These are phyloP conservation scores for Polypedilum vanderplanki DNA, from an alignment of 1,140 invertebrate species.

Conservation along the genomic window DNA sequence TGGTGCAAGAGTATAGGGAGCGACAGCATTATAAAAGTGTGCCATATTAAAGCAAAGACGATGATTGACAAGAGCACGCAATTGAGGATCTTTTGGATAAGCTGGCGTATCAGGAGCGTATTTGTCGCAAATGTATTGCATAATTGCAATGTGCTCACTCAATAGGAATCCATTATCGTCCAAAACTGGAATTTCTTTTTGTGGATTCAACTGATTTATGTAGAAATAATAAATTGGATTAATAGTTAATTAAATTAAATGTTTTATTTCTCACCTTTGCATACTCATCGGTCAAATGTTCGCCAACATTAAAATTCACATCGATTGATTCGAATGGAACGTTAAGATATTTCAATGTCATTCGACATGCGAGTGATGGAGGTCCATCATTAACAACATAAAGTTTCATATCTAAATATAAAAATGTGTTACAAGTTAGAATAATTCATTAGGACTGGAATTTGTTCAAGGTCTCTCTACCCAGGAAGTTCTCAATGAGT, in stretches of 20 bases:
- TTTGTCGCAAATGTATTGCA: conserved; percentile 67
- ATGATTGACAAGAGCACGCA: conserved; percentile 65
- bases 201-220: conserved; percentile 60
- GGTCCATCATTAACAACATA: conserved; percentile 67
- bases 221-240: conserved; percentile 17
- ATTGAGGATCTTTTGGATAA: conserved; percentile 60
- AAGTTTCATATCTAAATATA: conserved; percentile 50
- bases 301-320: conserved; percentile 59
- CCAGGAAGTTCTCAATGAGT: neutral
- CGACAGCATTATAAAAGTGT: conserved; percentile 64
- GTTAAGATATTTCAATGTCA: conserved; percentile 55
- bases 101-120: conserved; percentile 55
- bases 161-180: conserved; percentile 64
- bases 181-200: conserved; percentile 70
- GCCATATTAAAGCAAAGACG: conserved; percentile 67
- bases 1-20: conserved; percentile 48
- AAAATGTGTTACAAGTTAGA: neutral
- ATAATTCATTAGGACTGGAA: neutral
- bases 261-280: conserved; percentile 49
- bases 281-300: conserved; percentile 63
- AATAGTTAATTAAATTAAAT: neutral
- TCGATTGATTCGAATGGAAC: conserved; percentile 57
- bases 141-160: conserved; percentile 68
- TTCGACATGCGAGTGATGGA: conserved; percentile 62
- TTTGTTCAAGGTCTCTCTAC: neutral